Evolutionary conservation across 2,113 vertebrate genomes (phyloP), one percentile per base, ranked within the genome.

Genomic region (Ceyx cyanopectus): DNA sequence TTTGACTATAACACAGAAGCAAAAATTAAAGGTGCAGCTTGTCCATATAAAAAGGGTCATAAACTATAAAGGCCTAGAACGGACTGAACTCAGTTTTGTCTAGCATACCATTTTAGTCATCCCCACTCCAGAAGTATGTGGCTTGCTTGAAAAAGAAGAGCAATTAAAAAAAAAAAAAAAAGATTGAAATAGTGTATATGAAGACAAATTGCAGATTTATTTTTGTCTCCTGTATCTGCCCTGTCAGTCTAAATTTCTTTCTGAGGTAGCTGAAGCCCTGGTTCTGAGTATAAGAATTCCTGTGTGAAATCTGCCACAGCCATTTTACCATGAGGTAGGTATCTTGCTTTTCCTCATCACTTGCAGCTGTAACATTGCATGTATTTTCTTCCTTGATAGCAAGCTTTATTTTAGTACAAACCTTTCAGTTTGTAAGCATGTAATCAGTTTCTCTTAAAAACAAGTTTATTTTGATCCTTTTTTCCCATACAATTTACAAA

Each of bases 121-220:
- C 5, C 30, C 81, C 27, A 18, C 10, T 81, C n/a, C 53, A 79
- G 17, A 66, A 85, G 14, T 16, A 74, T 14, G 29, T 20, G 50
- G 30, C 9, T 62, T 63, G 9, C 56, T 66, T 86, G 46, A 53
- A 80, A 87, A 81, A 63, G 34, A 58, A 72, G 14, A 78, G 21
- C 10, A 92, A 58, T 70, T 81, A 57, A 81, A 87, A 54, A 61
- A 67, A 92, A 83, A 61, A 67, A 92, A 83, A 61, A 90, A 87
- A 72, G 46, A 32, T 40, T 24, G 27, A 78, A 94, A 70, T 5
- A 6, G 13, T 63, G 20, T n/a, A 19, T 41, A 46, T 50, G 19
- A 72, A 63, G 63, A 81, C 19, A 81, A 30, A 81, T 45, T 41
- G 23, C 4, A 6, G 32, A 57, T 37, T 41, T 57, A 56, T 84